Conservation (phyloP, 2,113 vertebrate genomes). For the Rhinichthys klamathensis region DNA sequence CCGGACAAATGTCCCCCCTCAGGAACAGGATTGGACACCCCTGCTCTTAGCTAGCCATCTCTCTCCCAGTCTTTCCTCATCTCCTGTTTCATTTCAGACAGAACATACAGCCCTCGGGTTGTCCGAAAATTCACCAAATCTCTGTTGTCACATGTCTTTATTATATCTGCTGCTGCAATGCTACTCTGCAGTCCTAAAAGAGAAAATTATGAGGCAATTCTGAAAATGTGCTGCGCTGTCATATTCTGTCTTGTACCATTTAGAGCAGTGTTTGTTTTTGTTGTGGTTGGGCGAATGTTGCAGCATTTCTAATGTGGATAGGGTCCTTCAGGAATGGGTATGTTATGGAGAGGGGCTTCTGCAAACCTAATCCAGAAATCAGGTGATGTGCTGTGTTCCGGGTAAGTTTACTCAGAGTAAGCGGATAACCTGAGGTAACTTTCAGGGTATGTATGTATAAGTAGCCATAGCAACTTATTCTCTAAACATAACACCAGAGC, state of each 20-base stretch:
- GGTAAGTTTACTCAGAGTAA: too few relatives aligned
- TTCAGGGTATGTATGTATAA: too few relatives aligned
- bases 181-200: conserved; percentile 1
- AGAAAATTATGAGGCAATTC: neutral
- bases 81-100: neutral
- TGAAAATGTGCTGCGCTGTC: neutral
- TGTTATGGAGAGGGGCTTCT: neutral
- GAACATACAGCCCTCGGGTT: neutral
- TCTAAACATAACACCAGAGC: too few relatives aligned
- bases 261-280: conserved; percentile 10
- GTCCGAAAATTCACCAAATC: neutral
- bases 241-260: neutral
- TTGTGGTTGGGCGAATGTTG: neutral
- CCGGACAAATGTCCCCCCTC: neutral
- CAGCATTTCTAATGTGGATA: neutral
- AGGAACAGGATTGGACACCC: neutral
- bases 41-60: neutral
- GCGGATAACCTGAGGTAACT: too few relatives aligned
- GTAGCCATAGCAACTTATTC: too few relatives aligned
- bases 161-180: neutral
- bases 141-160: conserved; percentile 5
- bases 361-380: too few relatives aligned
- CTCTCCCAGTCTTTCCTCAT: neutral
- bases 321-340: neutral
- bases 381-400: too few relatives aligned